Base-by-base conservation (phyloP, 2,113 vertebrate species). In the Clarias batrachus region DNA sequence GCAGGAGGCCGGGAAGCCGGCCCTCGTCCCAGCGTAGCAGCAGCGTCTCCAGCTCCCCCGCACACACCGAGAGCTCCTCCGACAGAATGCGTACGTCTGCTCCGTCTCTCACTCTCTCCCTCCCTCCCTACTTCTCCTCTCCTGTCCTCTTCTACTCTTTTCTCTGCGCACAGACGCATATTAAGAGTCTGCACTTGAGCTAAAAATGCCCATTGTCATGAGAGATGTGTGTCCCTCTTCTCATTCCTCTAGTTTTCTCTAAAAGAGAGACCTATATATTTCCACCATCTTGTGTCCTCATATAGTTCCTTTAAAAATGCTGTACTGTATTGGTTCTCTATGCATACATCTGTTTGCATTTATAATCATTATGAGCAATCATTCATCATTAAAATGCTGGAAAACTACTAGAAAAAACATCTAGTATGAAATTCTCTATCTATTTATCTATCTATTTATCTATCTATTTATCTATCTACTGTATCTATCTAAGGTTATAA, bases 1-100 rank as follows among this genome's bases (percentile, higher is more conserved):
- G 97, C 84, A 95, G 98, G 91, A 95, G 98, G 94, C 98, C 98
- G 41, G 97, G 97, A 89, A 99, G 98, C 90, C 98, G 99, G 89
- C 97, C 98, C 0, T 99, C 98, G 11, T 99, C 98, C n/a, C 98
- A 99, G 88, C 96, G 98, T 90, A 99, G 98, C 95, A 99, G 97
- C 96, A 99, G 98, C 8, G 97, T 99, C 91, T 99, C 98, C 93
- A 99, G 98, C 93, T 99, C 98, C 79, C 98, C 98, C 2, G 98
- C 97, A 0, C 94, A 96, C 93, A 99, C 98, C 1, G 98, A 99
- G 94, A 99, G 98, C 93, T 99, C 97, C 91, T 99, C 97, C 56
- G 98, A 99, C 94, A 96, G 98, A 96, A 98, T 99, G 95, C 98
- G 98, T 99, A 97, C 91, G 98, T 98, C 81, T 87, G 71, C 81